Percentiles rank a stretch among this genome's conserved stretches.
Evolutionary conservation across 2,797 vertebrate species (phyloP).

Genomic region (Schizopygopsis pylzovi): DNA sequence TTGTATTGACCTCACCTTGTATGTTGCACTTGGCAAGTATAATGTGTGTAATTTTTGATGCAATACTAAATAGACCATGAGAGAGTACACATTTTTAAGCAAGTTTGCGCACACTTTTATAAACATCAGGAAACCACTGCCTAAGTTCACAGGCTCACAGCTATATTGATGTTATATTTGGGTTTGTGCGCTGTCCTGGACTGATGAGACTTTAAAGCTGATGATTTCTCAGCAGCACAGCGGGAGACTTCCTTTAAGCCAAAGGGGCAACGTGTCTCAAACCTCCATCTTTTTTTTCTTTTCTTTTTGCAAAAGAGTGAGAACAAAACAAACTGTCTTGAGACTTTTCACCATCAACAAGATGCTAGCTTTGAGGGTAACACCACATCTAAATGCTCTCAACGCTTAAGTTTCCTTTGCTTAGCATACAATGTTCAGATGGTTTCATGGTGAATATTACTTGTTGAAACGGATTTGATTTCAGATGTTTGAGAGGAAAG

Average conservation of each 20-base stretch:
- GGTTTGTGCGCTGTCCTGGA: neutral
- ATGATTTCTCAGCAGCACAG: constrained; percentile 52
- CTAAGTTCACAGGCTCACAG: neutral
- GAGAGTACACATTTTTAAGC: neutral
- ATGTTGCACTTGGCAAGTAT: neutral
- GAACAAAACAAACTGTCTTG: constrained; percentile 3
- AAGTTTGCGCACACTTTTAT: neutral
- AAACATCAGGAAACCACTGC: neutral
- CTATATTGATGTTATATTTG: neutral
- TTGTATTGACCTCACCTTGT: neutral
- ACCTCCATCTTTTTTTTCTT: constrained; percentile 11
- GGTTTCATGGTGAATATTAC: neutral
- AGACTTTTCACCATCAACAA: neutral
- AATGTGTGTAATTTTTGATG: neutral
- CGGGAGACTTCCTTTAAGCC: constrained; percentile 55
- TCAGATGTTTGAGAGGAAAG: neutral
- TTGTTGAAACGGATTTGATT: neutral
- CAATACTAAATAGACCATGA: neutral
- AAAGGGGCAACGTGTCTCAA: constrained; percentile 33
- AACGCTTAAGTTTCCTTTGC: neutral
- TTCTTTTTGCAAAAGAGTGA: constrained; percentile 40
- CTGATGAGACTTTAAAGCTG: constrained; percentile 4
- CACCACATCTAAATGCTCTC: neutral
- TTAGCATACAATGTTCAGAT: neutral
- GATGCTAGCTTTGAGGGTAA: neutral